Base-by-base conservation (phyloP, 2,888 invertebrate species). In the Dolomedes plantarius region DNA sequence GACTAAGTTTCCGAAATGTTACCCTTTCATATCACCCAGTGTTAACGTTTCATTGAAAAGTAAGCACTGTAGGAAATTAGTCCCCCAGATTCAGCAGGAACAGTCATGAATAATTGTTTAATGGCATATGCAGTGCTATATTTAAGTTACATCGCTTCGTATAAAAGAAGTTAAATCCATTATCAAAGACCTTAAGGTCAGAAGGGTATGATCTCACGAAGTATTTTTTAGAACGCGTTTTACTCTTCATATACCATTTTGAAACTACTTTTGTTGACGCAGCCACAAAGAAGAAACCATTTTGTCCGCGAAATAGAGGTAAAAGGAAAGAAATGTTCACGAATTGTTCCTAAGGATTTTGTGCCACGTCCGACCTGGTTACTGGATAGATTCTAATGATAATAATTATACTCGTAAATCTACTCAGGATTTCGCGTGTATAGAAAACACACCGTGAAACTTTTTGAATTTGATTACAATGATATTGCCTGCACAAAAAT, bases 41-140 rank as follows among this genome's bases (percentile, higher is more conserved):
- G 31, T 46, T 71, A 75, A 75, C 62, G 65, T 39, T 39, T 31
- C 67, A 69, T 75, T 73, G 69, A 56, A 76, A 83, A 65, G 23
- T 27, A 74, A 32, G 71, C 19, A 39, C 76, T 64, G 46, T 46
- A 72, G 76, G 75, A 83, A 83, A 83, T 72, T 77, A 73, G 77
- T 72, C 68, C 76, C 71, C 32, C 67, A 32, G 73, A 85, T 82
- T 76, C 69, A 32, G 39, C 27, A 27, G 77, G 56, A 50, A 85
- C 68, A 77, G 73, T 73, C 83, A 71, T 68, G 77, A 77, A 85
- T 85, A 85, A 77, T 77, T 85, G 83, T 77, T 85, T 85, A 77
- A 85, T 85, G 83, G 50, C 72, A 73, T 41, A 67, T 76, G 50
- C 46, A 46, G 77, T 29, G 76, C 77, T 85, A 85, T 85, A 85